These are phyloP conservation scores for Littorina saxatilis DNA, from an alignment of 1,140 invertebrate species.

Conservation along the genomic window DNA sequence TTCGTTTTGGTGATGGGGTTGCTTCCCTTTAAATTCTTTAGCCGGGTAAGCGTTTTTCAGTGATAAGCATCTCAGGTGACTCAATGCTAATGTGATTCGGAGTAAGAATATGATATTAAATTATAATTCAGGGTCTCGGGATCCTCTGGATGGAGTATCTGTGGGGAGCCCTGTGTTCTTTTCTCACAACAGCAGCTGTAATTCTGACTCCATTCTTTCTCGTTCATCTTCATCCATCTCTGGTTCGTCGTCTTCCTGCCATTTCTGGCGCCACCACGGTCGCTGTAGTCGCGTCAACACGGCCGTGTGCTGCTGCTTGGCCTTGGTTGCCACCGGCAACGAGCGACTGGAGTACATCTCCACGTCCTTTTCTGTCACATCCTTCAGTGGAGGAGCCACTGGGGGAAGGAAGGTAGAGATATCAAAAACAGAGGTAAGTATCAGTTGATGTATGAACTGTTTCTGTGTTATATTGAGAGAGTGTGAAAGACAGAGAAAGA, in stretches of 20 bases:
- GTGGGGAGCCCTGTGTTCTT: no score
- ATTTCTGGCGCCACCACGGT: constrained; percentile 72
- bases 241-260: constrained; percentile 67
- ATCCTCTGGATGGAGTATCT: no score
- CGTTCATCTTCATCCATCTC: constrained; percentile 53
- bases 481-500: no score
- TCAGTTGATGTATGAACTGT: no score
- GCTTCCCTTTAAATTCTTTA: no score
- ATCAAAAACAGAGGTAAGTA: neutral
- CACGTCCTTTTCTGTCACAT: constrained; percentile 67
- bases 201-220: constrained; percentile 44
- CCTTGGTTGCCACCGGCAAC: constrained; percentile 70
- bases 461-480: neutral
- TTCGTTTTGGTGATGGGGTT: no score
- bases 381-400: constrained; percentile 71
- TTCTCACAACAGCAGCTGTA: constrained; percentile 50
- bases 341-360: constrained; percentile 70
- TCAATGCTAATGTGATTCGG: no score
- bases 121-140: no score
- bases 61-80: no score
- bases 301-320: constrained; percentile 63
- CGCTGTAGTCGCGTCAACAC: constrained; percentile 61
- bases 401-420: constrained; percentile 30
- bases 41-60: no score
- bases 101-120: no score